Percentiles rank a stretch among this genome's conserved stretches.
Conservation (phyloP, 2,797 vertebrate species). For the Hoplostethus atlanticus region DNA sequence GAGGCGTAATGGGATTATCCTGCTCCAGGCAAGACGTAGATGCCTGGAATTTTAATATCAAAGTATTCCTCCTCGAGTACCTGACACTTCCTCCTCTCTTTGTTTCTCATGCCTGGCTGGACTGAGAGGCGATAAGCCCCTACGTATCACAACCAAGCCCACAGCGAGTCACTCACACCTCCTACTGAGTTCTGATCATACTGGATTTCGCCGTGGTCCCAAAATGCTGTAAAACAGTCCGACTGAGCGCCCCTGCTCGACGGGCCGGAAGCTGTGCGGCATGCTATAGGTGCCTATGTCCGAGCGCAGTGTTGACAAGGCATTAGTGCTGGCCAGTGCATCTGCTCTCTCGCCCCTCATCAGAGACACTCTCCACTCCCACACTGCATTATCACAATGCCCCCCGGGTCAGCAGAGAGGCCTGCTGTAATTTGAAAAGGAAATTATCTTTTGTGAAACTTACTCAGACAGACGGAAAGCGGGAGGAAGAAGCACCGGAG, state of each 20-base stretch:
- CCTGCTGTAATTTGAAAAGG: slow-evolving; percentile 85
- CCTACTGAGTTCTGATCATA: slow-evolving; percentile 13
- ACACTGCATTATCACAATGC: slow-evolving; percentile 81
- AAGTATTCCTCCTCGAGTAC: slow-evolving; percentile 68
- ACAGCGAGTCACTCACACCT: slow-evolving; percentile 64
- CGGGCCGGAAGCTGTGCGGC: slow-evolving; percentile 34
- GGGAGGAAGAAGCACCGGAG: slow-evolving; percentile 1
- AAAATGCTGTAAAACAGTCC: slow-evolving; percentile 27
- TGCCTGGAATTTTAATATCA: slow-evolving; percentile 79
- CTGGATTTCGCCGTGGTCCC: not conserved
- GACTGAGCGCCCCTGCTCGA: slow-evolving; percentile 22
- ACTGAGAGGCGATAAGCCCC: slow-evolving; percentile 62
- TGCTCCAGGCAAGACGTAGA: slow-evolving; percentile 71
- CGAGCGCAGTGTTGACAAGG: slow-evolving; percentile 64
- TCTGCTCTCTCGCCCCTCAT: slow-evolving; percentile 72
- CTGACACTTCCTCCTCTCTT: slow-evolving; percentile 66
- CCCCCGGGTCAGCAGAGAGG: slow-evolving; percentile 80
- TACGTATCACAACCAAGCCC: slow-evolving; percentile 62
- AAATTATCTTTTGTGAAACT: slow-evolving; percentile 86
- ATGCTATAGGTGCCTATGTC: slow-evolving; percentile 38
- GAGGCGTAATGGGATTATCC: slow-evolving; percentile 80
- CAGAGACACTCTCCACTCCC: slow-evolving; percentile 77
- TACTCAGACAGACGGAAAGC: slow-evolving; percentile 72
- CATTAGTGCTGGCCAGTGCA: slow-evolving; percentile 66
- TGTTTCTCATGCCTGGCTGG: slow-evolving; percentile 74